Conservation (phyloP, 2,888 invertebrate genomes). For the Deladenus siricidicola region DNA sequence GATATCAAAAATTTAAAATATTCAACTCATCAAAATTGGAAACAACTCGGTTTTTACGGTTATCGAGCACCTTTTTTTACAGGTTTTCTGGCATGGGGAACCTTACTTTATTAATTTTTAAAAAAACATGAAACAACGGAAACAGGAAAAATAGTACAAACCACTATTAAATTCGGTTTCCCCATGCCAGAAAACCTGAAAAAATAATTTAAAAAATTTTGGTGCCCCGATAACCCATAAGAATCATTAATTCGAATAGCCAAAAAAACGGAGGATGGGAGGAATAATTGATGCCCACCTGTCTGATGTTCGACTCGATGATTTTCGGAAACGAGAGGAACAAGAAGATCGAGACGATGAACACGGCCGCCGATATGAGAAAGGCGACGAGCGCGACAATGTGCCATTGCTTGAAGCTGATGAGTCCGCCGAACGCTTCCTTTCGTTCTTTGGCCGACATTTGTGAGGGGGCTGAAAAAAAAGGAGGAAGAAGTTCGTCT, state of each 20-base stretch:
- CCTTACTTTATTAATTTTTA: too few relatives aligned
- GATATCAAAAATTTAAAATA: too few relatives aligned
- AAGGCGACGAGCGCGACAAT: constrained; percentile 1
- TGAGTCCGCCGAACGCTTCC: background rate
- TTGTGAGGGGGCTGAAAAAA: too few relatives aligned
- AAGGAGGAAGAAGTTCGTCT: too few relatives aligned
- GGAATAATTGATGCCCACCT: constrained; percentile 6
- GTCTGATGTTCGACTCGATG: constrained; percentile 17
- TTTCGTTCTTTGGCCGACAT: background rate
- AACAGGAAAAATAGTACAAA: background rate
- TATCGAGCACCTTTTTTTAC: too few relatives aligned
- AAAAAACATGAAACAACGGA: too few relatives aligned
- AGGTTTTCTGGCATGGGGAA: too few relatives aligned
- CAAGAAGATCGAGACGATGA: constrained; percentile 11
- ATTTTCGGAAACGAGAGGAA: constrained; percentile 13
- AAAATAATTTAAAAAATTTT: background rate
- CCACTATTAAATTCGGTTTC: background rate
- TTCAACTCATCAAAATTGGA: too few relatives aligned
- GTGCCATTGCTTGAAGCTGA: constrained; percentile 4
- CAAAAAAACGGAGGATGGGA: background rate
- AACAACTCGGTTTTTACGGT: too few relatives aligned
- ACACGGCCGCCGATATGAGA: constrained; percentile 8
- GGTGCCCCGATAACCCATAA: too few relatives aligned
- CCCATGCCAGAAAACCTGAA: too few relatives aligned
- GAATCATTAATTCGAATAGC: background rate